These are phyloP conservation scores for Neoascia interrupta DNA, from an alignment of 2,888 invertebrate species.

Conservation along the genomic window DNA sequence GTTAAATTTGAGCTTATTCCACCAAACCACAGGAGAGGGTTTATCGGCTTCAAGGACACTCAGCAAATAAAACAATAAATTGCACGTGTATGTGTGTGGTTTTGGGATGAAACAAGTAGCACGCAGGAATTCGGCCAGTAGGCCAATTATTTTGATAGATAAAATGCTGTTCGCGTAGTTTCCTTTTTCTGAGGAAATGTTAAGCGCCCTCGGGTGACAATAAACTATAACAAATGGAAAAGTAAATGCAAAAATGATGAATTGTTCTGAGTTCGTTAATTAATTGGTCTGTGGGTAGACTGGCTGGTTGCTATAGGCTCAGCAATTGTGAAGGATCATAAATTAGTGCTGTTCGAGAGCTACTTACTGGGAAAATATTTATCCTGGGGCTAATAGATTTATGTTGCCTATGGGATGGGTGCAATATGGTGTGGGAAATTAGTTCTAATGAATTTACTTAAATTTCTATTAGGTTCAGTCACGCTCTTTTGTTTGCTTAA, in stretches of 20 bases:
- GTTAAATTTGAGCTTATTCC: background rate
- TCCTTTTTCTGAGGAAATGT: background rate
- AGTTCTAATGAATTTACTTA: no score
- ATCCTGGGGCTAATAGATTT: background rate
- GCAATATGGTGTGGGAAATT: no score
- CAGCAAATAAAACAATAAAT: background rate
- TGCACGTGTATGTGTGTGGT: background rate
- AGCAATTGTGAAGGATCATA: background rate
- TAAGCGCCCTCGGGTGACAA: conserved; percentile 9
- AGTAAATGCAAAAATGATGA: background rate
- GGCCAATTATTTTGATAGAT: conserved; percentile 10
- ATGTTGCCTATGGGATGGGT: no score
- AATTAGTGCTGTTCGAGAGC: background rate
- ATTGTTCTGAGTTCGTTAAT: background rate
- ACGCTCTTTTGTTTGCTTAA: no score
- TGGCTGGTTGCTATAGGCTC: background rate
- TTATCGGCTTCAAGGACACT: background rate
- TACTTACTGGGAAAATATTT: background rate
- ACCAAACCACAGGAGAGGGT: background rate
- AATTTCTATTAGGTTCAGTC: no score
- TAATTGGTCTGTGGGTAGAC: background rate
- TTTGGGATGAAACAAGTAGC: background rate
- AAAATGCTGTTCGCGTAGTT: background rate
- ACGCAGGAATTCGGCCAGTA: background rate
- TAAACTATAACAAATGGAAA: background rate